Base-by-base conservation (phyloP, 2,797 vertebrate genomes). In the Serranus cabrilla region DNA sequence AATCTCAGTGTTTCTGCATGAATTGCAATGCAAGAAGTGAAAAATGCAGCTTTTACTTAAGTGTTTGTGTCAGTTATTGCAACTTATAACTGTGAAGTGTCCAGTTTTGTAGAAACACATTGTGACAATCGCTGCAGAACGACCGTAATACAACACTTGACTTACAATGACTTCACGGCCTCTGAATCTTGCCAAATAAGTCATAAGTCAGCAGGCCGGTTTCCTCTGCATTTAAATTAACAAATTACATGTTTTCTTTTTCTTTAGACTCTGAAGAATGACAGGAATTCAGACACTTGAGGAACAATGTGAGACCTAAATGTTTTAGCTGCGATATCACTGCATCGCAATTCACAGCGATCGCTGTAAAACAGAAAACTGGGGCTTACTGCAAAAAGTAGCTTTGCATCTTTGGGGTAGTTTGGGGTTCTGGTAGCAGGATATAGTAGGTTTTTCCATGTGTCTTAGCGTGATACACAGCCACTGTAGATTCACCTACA, bases 281-380 rank as follows among this genome's bases (percentile, higher is more conserved):
- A 61, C 54, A 85, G 51, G 72, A 88, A 85, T 89, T 69, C 40
- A 66, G 51, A 27, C 31, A 74, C 72, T 81, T 69, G 37, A 68
- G 55, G 49, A 80, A 74, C 20, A 63, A 78, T 62, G 52, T 71
- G 67, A 82, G 65, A 52, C 47, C 20, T 57, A 46, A 50, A 68
- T 3, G 9, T 52, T 71, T 65, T n/a, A 57, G 42, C 63, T 56
- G 50, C 0, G 0, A 49, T 45, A 51, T 55, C 1, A 58, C 71
- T 57, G 13, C 9, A 47, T 50, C 46, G 34, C n/a, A 47, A 13
- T 13, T 51, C 7, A 4, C 21, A 42, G 7, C 14, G 18, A 16
- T 34, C 16, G n/a, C 18, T 14, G 27, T 43, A 27, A n/a, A 57
- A 39, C 14, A 31, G 23, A 37, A 12, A 25, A 2, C 11, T 42